Evolutionary conservation across 1,140 invertebrate species (phyloP), one percentile per base, ranked within the genome.

Genomic region (Chrysopa pallens): DNA sequence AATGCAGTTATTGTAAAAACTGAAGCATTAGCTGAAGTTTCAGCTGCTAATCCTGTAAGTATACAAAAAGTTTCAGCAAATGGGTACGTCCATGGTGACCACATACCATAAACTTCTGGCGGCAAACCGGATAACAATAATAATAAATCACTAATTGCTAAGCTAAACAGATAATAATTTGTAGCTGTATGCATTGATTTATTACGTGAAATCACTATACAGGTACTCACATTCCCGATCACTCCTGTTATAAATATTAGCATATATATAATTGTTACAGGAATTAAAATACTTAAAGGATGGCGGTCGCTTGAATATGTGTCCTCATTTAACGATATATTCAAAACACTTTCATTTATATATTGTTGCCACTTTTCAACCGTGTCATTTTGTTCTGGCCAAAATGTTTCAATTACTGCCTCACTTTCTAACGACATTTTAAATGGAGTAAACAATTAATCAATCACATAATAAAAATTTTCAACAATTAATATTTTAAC

Each of bases 1-100:
- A 89, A 89, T 8, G 78, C 77, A 1, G 86, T 88, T 47, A 94
- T 93, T 1, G 87, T 93, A n/a, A 93, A 63, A 1, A 93, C 82
- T 0, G 88, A 91, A 0, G 87, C 86, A 59, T 92, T 89, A 4
- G 82, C 79, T 1, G 84, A 87, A n/a, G 80, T 84, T 60, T 90
- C 85, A 1, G 78, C 77, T 6, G 81, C 67, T 27, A 85, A 64
- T 5, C 80, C 78, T 42, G 80, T 65, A 38, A 84, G 61, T 8
- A 85, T 71, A 54, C 85, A 91, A 50, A 85, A 74, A 8, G 66
- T 63, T 50, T 81, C 74, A 4, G 80, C 82, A 44, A 89, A 80
- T 7, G 76, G 67, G 61, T 84, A 88, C 1, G 74, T 8, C 12
- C 37, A 38, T 4, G 37, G 58, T 9, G 68, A 72, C 76, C 79